Percentiles rank a stretch among this genome's conserved stretches.
Evolutionary conservation across 2,888 invertebrate species (phyloP).

Genomic region (Trypoxylon attenuatum): DNA sequence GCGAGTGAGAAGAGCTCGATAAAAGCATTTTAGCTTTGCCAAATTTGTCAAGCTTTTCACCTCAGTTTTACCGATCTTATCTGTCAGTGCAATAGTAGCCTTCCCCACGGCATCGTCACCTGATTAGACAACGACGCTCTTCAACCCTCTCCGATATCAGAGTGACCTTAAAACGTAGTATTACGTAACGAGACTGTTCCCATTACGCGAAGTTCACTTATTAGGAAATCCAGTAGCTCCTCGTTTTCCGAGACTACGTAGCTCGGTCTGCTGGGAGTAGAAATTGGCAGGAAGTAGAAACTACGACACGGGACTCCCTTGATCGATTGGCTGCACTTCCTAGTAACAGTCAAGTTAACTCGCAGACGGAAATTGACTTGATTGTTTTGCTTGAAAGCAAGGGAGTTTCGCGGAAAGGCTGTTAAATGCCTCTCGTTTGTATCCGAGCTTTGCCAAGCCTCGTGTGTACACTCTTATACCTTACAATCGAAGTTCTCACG

Average conservation of each 20-base stretch:
- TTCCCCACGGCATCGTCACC: no score
- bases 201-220: no score
- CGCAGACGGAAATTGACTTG: slow-evolving; percentile 14
- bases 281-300: neutral
- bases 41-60: slow-evolving; percentile 10
- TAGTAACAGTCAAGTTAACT: neutral
- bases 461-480: neutral
- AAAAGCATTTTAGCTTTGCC: slow-evolving; percentile 15
- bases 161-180: no score
- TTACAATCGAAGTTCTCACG: slow-evolving; percentile 1
- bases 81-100: no score
- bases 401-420: slow-evolving; percentile 5
- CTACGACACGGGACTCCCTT: neutral
- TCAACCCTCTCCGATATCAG: no score
- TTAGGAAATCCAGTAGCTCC: no score
- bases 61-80: no score
- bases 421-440: neutral
- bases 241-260: no score
- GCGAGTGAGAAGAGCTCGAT: no score
- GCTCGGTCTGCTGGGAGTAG: no score
- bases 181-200: no score
- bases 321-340: neutral
- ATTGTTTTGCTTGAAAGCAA: slow-evolving; percentile 3
- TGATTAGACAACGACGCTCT: no score
- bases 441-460: neutral